These are phyloP conservation scores for Thalassarche chlororhynchos DNA, from an alignment of 2,113 vertebrate genomes.

Conservation along the genomic window DNA sequence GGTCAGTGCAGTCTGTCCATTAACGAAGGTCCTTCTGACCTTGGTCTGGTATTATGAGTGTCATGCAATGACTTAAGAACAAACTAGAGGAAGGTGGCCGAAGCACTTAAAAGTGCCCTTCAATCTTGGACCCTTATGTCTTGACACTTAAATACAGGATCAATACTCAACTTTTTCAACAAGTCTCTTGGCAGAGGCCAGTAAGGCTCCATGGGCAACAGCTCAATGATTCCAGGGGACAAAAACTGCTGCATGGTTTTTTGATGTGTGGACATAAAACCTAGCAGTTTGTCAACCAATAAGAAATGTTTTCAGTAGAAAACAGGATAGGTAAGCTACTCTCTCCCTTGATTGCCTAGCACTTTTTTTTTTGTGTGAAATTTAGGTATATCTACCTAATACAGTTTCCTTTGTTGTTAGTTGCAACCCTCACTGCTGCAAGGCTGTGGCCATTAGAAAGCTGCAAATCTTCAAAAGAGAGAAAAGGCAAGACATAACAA, in stretches of 20 bases:
- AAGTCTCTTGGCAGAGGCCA: neutral
- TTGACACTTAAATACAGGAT: neutral
- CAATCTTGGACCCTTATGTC: neutral
- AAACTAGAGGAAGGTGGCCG: neutral
- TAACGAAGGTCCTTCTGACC: neutral
- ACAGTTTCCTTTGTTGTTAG: neutral
- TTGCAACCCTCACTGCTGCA: neutral
- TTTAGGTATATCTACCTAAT: neutral
- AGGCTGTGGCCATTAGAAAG: neutral
- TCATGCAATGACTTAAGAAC: neutral
- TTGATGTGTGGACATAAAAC: neutral
- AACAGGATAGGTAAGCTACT: neutral
- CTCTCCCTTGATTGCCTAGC: neutral
- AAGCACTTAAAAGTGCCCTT: neutral
- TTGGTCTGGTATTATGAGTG: neutral
- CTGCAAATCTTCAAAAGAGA: neutral
- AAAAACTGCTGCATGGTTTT: neutral
- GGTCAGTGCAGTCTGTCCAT: neutral
- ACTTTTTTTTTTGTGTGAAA: neutral
- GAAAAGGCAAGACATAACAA: neutral
- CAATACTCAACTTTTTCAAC: neutral
- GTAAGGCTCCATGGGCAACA: neutral
- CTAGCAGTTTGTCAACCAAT: neutral
- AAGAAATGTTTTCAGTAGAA: neutral
- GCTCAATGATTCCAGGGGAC: neutral